Conservation (phyloP, 1,140 invertebrate species). For the Tetramorium simillimum region DNA sequence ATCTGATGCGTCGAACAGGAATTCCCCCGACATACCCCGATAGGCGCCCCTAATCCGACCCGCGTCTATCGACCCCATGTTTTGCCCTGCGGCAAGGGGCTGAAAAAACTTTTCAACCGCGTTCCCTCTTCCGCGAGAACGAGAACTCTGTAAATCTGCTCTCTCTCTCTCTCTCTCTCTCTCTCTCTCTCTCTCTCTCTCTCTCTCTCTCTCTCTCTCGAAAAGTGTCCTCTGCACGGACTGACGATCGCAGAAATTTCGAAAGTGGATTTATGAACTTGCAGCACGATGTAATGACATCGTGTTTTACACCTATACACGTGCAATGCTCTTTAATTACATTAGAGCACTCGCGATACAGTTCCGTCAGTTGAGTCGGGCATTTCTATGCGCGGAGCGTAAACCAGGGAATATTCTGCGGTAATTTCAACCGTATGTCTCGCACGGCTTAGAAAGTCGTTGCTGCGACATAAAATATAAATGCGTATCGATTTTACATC, state of each 20-base stretch:
- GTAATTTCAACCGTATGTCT: conserved; percentile 41
- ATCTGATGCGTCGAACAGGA: conserved; percentile 33
- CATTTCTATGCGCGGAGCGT: conserved; percentile 5
- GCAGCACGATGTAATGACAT: neutral
- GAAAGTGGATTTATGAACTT: neutral
- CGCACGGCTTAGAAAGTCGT: conserved; percentile 49
- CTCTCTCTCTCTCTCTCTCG: too few relatives aligned
- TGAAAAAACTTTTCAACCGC: conserved; percentile 8
- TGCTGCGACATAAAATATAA: conserved; percentile 48
- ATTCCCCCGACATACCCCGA: neutral
- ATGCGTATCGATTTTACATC: conserved; percentile 57
- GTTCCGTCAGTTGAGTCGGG: conserved; percentile 1
- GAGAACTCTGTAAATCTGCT: neutral
- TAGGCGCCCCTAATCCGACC: conserved; percentile 22
- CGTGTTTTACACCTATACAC: neutral
- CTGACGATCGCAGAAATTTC: neutral
- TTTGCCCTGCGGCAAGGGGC: neutral
- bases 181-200: too few relatives aligned
- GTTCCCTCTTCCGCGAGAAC: neutral
- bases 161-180: too few relatives aligned
- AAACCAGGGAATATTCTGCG: conserved; percentile 32
- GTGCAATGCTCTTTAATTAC: neutral
- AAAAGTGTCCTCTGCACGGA: neutral
- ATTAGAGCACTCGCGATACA: neutral
- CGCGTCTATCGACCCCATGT: conserved; percentile 4